Conservation (phyloP, 2,113 vertebrate genomes). For the Lepus europaeus region DNA sequence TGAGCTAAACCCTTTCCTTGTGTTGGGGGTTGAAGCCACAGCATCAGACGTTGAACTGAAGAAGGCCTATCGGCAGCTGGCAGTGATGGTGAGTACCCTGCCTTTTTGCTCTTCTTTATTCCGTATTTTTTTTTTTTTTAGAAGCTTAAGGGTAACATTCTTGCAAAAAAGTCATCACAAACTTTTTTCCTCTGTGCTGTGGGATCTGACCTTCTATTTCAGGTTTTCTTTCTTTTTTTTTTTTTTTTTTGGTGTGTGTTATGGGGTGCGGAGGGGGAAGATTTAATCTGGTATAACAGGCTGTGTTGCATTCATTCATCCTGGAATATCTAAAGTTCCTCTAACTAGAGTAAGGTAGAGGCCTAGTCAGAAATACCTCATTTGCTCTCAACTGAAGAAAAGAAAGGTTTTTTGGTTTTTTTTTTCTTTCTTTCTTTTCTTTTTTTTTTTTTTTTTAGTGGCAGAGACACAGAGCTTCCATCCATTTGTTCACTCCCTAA, state of each 20-base stretch:
- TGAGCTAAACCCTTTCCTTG: slow-evolving; percentile 94
- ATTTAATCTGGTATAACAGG: background rate
- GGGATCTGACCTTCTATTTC: slow-evolving; percentile 48
- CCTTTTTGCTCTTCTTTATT: background rate
- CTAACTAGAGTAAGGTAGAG: slow-evolving; percentile 34
- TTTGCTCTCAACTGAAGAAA: slow-evolving; percentile 48
- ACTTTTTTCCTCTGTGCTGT: background rate
- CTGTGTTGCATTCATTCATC: slow-evolving; percentile 31
- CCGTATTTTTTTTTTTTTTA: slow-evolving; percentile 1
- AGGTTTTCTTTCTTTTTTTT: slow-evolving; percentile 36
- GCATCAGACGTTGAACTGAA: slow-evolving; percentile 94
- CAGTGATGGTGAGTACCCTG: slow-evolving; percentile 86
- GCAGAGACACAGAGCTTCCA: too few species aligned
- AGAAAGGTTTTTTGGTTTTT: background rate
- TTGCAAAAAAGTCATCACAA: slow-evolving; percentile 40
- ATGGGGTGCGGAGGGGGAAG: too few species aligned
- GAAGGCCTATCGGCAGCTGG: slow-evolving; percentile 94
- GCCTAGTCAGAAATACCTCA: slow-evolving; percentile 12
- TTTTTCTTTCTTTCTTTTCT: background rate
- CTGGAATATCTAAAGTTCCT: slow-evolving; percentile 50
- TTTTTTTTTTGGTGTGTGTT: background rate
- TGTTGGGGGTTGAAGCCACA: slow-evolving; percentile 92
- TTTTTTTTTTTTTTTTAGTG: too few species aligned
- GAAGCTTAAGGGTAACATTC: slow-evolving; percentile 45
- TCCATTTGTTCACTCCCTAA: too few species aligned